Conservation (phyloP, 2,113 vertebrate species). For the Prunella fulvescens region DNA sequence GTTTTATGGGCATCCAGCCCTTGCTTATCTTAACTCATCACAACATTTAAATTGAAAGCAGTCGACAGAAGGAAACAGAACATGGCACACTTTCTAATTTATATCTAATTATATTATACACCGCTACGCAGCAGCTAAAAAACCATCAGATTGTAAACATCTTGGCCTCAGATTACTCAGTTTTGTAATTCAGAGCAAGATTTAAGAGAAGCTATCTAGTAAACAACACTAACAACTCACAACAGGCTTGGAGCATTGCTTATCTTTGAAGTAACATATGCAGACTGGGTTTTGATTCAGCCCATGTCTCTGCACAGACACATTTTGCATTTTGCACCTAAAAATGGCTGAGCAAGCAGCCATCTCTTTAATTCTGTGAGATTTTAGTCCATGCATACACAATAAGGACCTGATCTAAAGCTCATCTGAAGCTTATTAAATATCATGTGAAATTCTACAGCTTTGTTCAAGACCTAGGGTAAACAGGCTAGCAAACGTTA, state of each 20-base stretch:
- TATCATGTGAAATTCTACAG: not conserved
- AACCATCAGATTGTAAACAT: constrained; percentile 58
- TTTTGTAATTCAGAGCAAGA: constrained; percentile 48
- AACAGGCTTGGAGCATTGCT: constrained; percentile 10
- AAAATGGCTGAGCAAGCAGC: constrained; percentile 35
- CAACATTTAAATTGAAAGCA: constrained; percentile 54
- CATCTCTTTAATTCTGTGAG: not conserved
- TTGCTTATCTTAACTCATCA: constrained; percentile 58
- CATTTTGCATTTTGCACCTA: constrained; percentile 33
- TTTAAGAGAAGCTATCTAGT: constrained; percentile 30
- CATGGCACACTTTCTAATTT: constrained; percentile 58
- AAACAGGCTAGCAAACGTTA: not conserved
- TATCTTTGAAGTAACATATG: not conserved
- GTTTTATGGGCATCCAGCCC: constrained; percentile 45
- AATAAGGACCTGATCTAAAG: not conserved
- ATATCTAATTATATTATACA: constrained; percentile 61
- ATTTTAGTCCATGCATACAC: not conserved
- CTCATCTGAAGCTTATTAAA: not conserved
- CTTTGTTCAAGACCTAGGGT: not conserved
- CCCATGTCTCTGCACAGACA: not conserved
- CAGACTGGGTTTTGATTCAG: constrained; percentile 42
- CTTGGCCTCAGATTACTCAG: constrained; percentile 54
- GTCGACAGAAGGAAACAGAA: constrained; percentile 49
- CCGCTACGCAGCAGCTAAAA: constrained; percentile 12
- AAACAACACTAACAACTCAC: constrained; percentile 47